Conservation (phyloP, 2,797 vertebrate genomes). For the Clarias laeviceps region DNA sequence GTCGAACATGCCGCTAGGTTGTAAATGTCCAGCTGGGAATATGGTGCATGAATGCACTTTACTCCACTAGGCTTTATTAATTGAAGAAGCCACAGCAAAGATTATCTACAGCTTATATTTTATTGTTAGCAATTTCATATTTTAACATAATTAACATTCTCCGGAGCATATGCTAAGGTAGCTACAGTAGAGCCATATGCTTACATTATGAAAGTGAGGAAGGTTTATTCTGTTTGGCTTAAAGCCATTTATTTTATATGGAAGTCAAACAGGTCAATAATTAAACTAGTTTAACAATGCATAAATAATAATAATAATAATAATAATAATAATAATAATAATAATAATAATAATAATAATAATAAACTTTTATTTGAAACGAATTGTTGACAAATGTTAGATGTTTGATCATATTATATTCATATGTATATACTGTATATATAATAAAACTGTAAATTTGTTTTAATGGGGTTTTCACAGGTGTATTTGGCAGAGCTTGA, state of each 20-base stretch:
- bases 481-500: too few relatives aligned
- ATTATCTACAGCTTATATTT: not conserved
- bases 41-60: not conserved
- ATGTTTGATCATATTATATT: too few relatives aligned
- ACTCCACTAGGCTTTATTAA: not conserved
- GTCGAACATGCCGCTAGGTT: not conserved
- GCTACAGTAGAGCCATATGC: not conserved
- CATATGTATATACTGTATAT: too few relatives aligned
- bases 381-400: too few relatives aligned
- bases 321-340: too few relatives aligned
- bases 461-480: too few relatives aligned
- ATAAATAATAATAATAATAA: too few relatives aligned
- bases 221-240: not conserved
- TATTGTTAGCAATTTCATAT: not conserved
- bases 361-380: too few relatives aligned
- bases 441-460: too few relatives aligned
- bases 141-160: not conserved
- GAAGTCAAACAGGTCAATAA: not conserved
- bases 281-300: not conserved
- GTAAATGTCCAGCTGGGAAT: not conserved
- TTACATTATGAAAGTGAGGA: not conserved
- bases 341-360: too few relatives aligned
- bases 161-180: not conserved
- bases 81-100: not conserved
- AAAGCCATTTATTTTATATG: not conserved